Percentiles rank a stretch among this genome's conserved stretches.
Evolutionary conservation across 2,113 vertebrate genomes (phyloP).

Genomic region (Paralichthys olivaceus): DNA sequence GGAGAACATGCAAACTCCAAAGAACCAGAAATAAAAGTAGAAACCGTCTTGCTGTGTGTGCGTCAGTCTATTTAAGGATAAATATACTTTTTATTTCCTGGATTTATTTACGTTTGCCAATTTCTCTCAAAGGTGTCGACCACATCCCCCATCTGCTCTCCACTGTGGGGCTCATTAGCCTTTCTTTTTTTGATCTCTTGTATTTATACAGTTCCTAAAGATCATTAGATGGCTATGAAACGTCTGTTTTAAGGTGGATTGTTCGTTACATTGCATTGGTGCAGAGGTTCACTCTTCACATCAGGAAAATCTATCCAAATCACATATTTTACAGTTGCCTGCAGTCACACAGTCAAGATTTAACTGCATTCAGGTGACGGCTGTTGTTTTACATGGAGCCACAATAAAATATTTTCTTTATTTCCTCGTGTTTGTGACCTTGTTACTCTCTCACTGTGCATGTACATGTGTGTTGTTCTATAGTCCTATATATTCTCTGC

Average conservation of each 20-base stretch:
- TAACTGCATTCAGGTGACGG: slow-evolving; percentile 25
- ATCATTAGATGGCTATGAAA: slow-evolving; percentile 9
- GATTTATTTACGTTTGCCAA: slow-evolving; percentile 9
- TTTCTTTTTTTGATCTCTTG: neutral
- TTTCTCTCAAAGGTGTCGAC: neutral
- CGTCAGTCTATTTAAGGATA: neutral
- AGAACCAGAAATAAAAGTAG: no score
- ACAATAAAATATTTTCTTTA: slow-evolving; percentile 70
- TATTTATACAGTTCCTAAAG: neutral
- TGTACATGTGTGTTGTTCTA: slow-evolving; percentile 2
- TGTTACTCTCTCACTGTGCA: neutral
- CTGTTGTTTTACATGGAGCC: slow-evolving; percentile 57
- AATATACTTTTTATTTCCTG: neutral
- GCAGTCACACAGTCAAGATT: slow-evolving; percentile 28
- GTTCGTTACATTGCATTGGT: slow-evolving; percentile 8
- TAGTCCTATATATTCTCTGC: slow-evolving; percentile 3
- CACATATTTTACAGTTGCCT: slow-evolving; percentile 28
- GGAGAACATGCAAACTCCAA: no score
- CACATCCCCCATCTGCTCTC: neutral
- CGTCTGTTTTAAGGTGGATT: slow-evolving; percentile 36
- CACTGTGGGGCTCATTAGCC: neutral
- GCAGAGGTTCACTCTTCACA: slow-evolving; percentile 6
- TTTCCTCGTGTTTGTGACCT: slow-evolving; percentile 20
- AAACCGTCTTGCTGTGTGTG: neutral
- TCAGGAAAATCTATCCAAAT: slow-evolving; percentile 25